Evolutionary conservation across 2,113 vertebrate species (phyloP).

Genomic region (Anguilla japonica): DNA sequence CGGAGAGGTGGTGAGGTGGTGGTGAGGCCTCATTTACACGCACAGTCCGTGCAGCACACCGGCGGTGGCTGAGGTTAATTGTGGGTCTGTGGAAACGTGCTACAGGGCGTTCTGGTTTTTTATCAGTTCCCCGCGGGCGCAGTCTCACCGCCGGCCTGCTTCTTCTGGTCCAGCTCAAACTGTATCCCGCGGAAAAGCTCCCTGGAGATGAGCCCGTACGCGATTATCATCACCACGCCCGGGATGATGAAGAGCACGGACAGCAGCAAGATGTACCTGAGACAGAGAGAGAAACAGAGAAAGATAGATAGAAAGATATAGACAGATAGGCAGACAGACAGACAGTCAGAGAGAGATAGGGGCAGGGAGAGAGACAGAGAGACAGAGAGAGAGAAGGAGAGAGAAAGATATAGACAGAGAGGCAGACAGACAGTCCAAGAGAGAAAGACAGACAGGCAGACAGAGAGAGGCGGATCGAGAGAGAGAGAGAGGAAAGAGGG

Average conservation of each 20-base stretch:
- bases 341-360: no score
- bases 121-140: not conserved
- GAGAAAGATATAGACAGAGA: no score
- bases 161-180: conserved; percentile 72
- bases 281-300: conserved; percentile 17
- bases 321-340: no score
- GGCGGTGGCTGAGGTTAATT: no score
- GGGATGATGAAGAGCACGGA: conserved; percentile 73
- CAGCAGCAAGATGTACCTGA: conserved; percentile 71
- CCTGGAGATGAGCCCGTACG: conserved; percentile 76
- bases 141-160: conserved; percentile 63
- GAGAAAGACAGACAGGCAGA: no score
- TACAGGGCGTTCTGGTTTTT: not conserved
- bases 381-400: not conserved
- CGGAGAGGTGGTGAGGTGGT: no score
- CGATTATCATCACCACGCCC: conserved; percentile 75
- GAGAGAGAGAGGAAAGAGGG: no score
- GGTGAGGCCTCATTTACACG: no score
- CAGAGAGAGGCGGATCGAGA: no score
- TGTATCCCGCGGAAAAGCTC: conserved; percentile 75
- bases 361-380: not conserved
- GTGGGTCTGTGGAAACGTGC: no score
- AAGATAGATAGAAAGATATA: not conserved
- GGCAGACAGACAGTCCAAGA: no score
- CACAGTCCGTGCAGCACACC: no score